Conservation (phyloP, 2,888 invertebrate species). For the Conchocele bisecta region DNA sequence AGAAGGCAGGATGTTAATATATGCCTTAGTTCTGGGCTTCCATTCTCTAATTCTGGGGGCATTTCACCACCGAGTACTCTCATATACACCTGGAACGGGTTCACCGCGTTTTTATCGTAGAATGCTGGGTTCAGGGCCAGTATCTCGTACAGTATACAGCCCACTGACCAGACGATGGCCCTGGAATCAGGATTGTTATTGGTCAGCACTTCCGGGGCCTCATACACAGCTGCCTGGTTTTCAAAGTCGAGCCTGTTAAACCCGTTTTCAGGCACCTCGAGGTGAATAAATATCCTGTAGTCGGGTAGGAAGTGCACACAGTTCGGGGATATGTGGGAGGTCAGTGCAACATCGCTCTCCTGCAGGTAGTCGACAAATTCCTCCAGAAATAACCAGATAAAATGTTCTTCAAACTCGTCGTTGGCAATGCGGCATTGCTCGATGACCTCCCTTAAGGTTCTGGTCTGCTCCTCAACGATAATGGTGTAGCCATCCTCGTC, state of each 20-base stretch:
- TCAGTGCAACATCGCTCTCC: constrained; percentile 12
- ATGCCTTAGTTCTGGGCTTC: constrained; percentile 35
- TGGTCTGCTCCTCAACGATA: constrained; percentile 50
- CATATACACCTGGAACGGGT: constrained; percentile 63
- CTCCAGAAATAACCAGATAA: constrained; percentile 56
- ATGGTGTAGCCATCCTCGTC: constrained; percentile 48
- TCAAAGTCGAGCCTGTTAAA: constrained; percentile 15
- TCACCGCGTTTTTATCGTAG: constrained; percentile 56
- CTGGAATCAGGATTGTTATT: constrained; percentile 48
- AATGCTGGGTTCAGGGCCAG: constrained; percentile 68
- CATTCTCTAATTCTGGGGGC: constrained; percentile 41
- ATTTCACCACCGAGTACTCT: constrained; percentile 56
- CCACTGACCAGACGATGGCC: constrained; percentile 66
- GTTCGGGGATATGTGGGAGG: constrained; percentile 37
- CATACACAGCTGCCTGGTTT: constrained; percentile 54
- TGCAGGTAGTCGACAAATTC: constrained; percentile 35
- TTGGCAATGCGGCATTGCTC: constrained; percentile 31
- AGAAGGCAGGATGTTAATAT: constrained; percentile 54
- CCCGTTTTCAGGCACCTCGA: neutral
- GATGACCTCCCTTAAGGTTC: constrained; percentile 56
- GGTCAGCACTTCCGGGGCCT: constrained; percentile 65
- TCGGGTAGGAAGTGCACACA: constrained; percentile 38
- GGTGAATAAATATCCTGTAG: constrained; percentile 44
- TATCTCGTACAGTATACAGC: constrained; percentile 69
- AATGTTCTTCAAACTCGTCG: constrained; percentile 38